Percentiles rank a stretch among this genome's conserved stretches.
These are phyloP conservation scores for Leptodactylus fallax DNA, from an alignment of 2,797 vertebrate species.

Conservation along the genomic window DNA sequence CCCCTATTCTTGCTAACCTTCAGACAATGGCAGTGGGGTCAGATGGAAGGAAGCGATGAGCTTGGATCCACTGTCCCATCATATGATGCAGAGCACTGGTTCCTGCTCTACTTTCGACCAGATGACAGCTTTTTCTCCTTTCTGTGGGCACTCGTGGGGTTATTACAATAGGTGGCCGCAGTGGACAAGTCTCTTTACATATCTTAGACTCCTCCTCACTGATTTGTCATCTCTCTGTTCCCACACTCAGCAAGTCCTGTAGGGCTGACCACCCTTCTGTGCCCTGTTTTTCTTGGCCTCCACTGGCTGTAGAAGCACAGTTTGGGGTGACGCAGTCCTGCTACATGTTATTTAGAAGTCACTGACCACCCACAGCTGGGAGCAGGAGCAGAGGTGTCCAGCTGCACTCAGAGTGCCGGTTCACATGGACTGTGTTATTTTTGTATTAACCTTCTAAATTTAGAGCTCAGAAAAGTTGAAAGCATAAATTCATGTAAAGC, in stretches of 20 bases:
- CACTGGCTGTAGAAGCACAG: conserved; percentile 14
- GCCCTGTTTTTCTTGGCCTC: conserved; percentile 55
- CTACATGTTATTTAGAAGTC: conserved; percentile 53
- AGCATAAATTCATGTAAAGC: neutral
- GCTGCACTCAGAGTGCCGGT: conserved; percentile 49
- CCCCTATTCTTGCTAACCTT: neutral
- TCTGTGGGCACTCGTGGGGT: neutral
- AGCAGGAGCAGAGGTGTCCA: conserved; percentile 44
- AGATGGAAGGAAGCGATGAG: neutral
- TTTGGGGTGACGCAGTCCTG: conserved; percentile 48
- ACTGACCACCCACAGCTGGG: conserved; percentile 59
- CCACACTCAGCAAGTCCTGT: conserved; percentile 29
- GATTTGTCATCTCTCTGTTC: conserved; percentile 4
- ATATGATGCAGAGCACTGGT: neutral
- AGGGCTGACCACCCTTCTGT: neutral
- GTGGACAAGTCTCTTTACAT: neutral
- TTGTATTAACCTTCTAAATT: conserved; percentile 48
- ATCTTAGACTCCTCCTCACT: neutral
- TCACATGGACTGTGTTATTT: conserved; percentile 34
- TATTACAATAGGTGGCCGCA: neutral
- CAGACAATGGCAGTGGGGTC: neutral
- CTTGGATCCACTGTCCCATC: neutral
- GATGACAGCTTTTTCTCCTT: neutral
- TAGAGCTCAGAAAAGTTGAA: conserved; percentile 3
- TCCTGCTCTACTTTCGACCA: neutral